These are phyloP conservation scores for Pogona vitticeps DNA, from an alignment of 2,113 vertebrate genomes.

Conservation along the genomic window DNA sequence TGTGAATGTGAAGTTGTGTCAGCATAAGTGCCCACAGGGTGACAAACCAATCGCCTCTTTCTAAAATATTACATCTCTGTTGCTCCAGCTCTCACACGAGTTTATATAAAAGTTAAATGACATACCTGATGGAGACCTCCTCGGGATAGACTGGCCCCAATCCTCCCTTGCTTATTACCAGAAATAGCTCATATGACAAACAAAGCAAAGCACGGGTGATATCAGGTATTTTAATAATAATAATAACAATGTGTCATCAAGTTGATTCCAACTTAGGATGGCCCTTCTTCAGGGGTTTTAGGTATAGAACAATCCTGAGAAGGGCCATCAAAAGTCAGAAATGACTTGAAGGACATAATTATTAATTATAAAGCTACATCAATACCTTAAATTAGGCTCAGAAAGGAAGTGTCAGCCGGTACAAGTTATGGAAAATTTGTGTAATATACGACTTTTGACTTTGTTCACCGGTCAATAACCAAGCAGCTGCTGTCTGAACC, in stretches of 20 bases:
- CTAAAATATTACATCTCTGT: background rate
- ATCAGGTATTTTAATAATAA: no score
- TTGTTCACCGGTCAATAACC: no score
- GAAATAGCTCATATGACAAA: background rate
- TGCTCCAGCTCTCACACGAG: background rate
- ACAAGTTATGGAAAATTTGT: no score
- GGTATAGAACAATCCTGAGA: background rate
- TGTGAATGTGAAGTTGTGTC: background rate
- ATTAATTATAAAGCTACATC: no score
- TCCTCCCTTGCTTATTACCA: background rate
- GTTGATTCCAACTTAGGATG: background rate
- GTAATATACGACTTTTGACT: no score
- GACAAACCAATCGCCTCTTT: background rate
- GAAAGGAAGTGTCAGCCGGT: background rate
- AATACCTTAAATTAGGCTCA: background rate
- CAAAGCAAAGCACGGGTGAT: background rate
- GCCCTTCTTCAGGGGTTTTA: background rate
- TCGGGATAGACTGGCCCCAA: background rate
- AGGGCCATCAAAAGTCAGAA: background rate
- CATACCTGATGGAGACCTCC: background rate
- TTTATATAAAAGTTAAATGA: background rate
- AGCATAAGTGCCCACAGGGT: background rate
- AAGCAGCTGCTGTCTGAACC: no score
- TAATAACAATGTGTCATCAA: no score
- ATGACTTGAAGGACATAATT: background rate